phyloP scores from a whole-genome alignment of 2,797 vertebrate genomes.

The Argentina silus region DNA sequence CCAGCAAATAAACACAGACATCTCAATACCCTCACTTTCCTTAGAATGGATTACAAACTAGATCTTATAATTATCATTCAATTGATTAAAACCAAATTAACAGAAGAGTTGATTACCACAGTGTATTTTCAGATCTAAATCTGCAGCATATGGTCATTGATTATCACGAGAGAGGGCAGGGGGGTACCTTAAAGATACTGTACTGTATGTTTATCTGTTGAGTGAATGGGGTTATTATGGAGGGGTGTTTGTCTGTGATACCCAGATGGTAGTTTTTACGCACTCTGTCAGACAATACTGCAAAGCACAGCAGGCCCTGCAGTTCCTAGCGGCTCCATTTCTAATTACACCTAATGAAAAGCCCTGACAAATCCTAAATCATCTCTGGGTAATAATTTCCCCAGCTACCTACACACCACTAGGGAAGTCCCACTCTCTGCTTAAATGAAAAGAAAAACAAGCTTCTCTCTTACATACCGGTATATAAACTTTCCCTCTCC shows the following conservation, averaged over 20 bases:
- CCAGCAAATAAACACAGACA: neutral
- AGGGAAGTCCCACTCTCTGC: constrained; percentile 14
- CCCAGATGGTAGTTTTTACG: constrained; percentile 12
- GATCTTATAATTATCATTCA: neutral
- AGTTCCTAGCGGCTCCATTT: constrained; percentile 34
- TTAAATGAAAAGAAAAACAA: neutral
- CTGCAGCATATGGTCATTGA: neutral
- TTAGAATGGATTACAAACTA: neutral
- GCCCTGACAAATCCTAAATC: constrained; percentile 42
- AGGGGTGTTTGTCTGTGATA: neutral
- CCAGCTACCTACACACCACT: constrained; percentile 21
- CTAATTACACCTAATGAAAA: constrained; percentile 50
- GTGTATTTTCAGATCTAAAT: neutral
- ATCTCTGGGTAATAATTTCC: constrained; percentile 47
- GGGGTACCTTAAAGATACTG: neutral
- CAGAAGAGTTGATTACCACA: neutral
- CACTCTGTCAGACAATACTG: constrained; percentile 22
- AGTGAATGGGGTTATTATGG: neutral
- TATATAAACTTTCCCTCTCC: too few relatives aligned
- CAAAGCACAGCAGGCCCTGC: constrained; percentile 43
- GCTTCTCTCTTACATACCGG: too few relatives aligned
- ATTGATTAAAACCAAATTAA: neutral
- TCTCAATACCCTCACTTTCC: neutral
- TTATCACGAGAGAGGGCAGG: neutral
- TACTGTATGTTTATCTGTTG: neutral